A percentile compares a stretch with the other conserved stretches of the same genome.
Conservation (phyloP, 2,888 invertebrate genomes). For the Hemistola chrysoprasaria region DNA sequence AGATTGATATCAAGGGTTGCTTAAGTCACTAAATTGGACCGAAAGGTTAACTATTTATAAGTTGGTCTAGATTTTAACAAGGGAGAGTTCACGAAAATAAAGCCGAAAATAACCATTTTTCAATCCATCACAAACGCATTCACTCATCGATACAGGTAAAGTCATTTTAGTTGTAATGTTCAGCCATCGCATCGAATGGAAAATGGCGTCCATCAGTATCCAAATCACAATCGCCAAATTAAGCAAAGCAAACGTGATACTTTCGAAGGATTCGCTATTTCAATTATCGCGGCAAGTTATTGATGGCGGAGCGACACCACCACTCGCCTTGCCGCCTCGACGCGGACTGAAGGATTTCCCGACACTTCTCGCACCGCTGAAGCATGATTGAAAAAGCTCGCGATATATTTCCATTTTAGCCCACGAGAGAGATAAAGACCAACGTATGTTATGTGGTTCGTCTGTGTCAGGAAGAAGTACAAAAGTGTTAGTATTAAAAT, state of each 20-base stretch:
- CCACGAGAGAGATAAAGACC: slow-evolving; percentile 50
- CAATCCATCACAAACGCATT: slow-evolving; percentile 52
- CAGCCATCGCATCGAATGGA: slow-evolving; percentile 16
- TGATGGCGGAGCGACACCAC: slow-evolving; percentile 49
- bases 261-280: slow-evolving; percentile 46
- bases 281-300: slow-evolving; percentile 48
- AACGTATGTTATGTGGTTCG: slow-evolving; percentile 30
- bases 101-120: slow-evolving; percentile 58
- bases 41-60: slow-evolving; percentile 37
- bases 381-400: slow-evolving; percentile 53
- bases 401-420: slow-evolving; percentile 43
- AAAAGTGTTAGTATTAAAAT: slow-evolving; percentile 70
- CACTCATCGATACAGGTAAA: slow-evolving; percentile 49
- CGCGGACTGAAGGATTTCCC: slow-evolving; percentile 68
- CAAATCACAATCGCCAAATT: slow-evolving; percentile 10
- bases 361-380: slow-evolving; percentile 45
- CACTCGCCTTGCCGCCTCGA: slow-evolving; percentile 64
- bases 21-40: slow-evolving; percentile 75
- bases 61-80: slow-evolving; percentile 24
- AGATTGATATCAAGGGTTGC: slow-evolving; percentile 55
- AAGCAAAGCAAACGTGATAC: slow-evolving; percentile 24
- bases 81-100: slow-evolving; percentile 41
- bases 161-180: slow-evolving; percentile 13
- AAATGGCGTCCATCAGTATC: slow-evolving; percentile 1
- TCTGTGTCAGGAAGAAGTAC: slow-evolving; percentile 49